Base-by-base conservation (phyloP, 2,888 invertebrate species). In the Eugnorisma glareosa region DNA sequence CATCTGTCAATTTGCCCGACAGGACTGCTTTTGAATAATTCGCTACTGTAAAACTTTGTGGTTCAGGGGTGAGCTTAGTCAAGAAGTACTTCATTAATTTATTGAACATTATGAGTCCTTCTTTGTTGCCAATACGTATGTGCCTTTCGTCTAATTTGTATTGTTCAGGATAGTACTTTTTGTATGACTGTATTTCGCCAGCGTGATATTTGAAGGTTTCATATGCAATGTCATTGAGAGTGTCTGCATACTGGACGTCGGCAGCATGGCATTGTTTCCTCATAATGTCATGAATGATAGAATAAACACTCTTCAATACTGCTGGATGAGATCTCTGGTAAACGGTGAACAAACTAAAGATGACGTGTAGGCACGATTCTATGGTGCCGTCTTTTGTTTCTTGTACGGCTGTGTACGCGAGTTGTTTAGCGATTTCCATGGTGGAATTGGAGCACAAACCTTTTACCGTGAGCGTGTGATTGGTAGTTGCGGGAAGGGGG, bases 351-450 rank as follows among this genome's bases (percentile, higher is more conserved):
- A 94, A 73, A 84, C 90, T 92, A 66, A 92, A 91, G 2, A 94
- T 77, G 5, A 85, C 67, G 67, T 92, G 79, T 31, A 89, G 77
- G 37, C 69, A 51, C 48, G 85, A 77, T 43, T 79, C 73, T 15
- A 75, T 24, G 7, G 66, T 73, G 43, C 85, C 77, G 28, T 89
- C 86, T 28, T 82, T 63, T 51, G 86, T 81, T 81, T 93, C 93
- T 88, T 92, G 92, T 57, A 93, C 71, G 35, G 96, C 90, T 13
- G 96, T 89, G 71, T 95, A 95, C 7, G 96, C 95, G 72, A 97
- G 97, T 90, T 98, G 97, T 82, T 97, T 97, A 6, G 97, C 93
- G 45, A 97, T 90, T 89, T 97, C 97, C 45, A 97, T 90, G 4
- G 91, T 89, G 0, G 97, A 97, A 91, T 97, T 95, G 7, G 93